A percentile compares a stretch with the other conserved stretches of the same genome.
Conservation (phyloP, 1,140 invertebrate species). For the Ips typographus region DNA sequence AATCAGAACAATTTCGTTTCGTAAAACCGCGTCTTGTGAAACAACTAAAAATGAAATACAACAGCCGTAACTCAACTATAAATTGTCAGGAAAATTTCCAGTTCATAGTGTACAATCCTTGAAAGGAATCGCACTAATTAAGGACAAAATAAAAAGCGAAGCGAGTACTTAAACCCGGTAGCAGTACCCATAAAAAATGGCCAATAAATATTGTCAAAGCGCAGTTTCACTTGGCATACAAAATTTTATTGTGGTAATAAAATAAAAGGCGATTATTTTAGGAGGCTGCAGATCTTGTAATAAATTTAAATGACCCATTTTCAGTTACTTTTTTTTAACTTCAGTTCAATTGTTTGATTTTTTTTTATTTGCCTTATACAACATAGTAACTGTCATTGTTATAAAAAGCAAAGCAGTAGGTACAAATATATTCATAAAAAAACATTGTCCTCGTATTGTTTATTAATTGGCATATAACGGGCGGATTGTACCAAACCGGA, state of each 20-base stretch:
- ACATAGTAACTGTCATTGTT: too few species aligned
- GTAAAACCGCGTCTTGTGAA: neutral
- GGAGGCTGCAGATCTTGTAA: slow-evolving; percentile 17
- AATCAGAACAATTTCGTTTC: neutral
- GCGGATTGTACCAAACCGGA: neutral
- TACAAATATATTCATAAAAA: too few species aligned
- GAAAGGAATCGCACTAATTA: slow-evolving; percentile 10
- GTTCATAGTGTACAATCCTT: too few species aligned
- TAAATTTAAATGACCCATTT: slow-evolving; percentile 32
- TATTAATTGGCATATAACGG: too few species aligned
- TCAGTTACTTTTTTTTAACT: neutral
- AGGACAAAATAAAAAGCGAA: slow-evolving; percentile 7
- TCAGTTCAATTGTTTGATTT: too few species aligned
- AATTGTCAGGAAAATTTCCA: too few species aligned
- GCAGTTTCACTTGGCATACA: slow-evolving; percentile 24
- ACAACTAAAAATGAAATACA: too few species aligned
- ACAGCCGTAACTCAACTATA: too few species aligned
- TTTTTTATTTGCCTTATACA: too few species aligned
- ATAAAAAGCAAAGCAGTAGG: too few species aligned
- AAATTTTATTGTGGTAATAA: slow-evolving; percentile 29
- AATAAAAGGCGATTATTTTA: slow-evolving; percentile 30
- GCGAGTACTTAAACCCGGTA: slow-evolving; percentile 7
- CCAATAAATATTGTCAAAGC: slow-evolving; percentile 27
- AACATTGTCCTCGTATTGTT: too few species aligned
- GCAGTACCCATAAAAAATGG: slow-evolving; percentile 21